Conservation (phyloP, 2,113 vertebrate genomes). For the Eulemur rufifrons region DNA sequence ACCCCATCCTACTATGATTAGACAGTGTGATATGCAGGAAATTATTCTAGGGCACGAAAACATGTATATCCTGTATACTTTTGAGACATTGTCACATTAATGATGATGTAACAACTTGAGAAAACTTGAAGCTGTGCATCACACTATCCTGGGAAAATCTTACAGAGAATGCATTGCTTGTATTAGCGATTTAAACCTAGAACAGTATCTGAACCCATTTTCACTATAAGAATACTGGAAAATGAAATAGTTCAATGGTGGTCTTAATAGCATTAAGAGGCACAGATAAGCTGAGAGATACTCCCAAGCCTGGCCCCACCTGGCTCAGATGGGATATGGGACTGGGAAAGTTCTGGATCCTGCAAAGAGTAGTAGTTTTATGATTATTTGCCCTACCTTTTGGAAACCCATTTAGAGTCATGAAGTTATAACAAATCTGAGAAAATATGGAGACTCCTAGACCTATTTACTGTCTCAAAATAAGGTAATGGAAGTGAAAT, state of each 20-base stretch:
- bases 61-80: background rate
- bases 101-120: background rate
- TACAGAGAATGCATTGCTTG: background rate
- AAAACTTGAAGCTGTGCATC: background rate
- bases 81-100: background rate
- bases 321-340: background rate
- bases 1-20: background rate
- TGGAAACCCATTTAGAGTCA: background rate
- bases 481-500: background rate
- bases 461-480: background rate
- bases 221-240: background rate
- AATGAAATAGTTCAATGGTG: background rate
- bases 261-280: background rate
- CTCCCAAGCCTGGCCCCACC: background rate
- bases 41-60: constrained; percentile 5
- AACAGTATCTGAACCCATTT: background rate
- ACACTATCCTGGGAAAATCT: background rate
- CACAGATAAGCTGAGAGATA: background rate
- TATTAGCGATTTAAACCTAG: background rate
- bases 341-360: background rate
- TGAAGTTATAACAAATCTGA: background rate
- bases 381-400: background rate
- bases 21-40: background rate
- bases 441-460: background rate
- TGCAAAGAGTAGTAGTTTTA: background rate